Percentiles rank a stretch among this genome's conserved stretches.
These are phyloP conservation scores for Gymnorhina tibicen DNA, from an alignment of 2,113 vertebrate genomes.

Conservation along the genomic window DNA sequence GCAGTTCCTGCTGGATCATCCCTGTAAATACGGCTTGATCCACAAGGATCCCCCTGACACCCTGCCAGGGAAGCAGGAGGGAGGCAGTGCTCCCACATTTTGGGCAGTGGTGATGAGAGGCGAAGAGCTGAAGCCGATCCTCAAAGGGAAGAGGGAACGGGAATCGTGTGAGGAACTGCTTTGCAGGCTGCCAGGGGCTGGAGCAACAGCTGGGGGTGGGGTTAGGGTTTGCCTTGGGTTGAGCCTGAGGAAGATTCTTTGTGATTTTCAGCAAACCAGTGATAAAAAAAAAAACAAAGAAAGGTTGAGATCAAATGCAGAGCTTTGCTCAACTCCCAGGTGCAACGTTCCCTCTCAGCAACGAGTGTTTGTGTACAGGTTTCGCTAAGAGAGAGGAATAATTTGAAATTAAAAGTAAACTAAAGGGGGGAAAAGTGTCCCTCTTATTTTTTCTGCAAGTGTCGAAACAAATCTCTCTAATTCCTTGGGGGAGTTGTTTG, in stretches of 20 bases:
- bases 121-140: accelerated
- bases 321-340: background rate
- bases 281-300: background rate
- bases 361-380: background rate
- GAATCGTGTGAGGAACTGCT: background rate
- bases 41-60: background rate
- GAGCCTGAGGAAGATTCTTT: background rate
- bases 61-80: background rate
- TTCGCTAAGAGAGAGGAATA: background rate
- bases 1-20: background rate
- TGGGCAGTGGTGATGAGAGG: background rate
- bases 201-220: background rate
- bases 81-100: accelerated
- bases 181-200: background rate
- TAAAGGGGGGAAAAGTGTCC: background rate
- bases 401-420: slow-evolving; percentile 48
- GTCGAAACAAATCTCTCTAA: background rate
- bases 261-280: background rate
- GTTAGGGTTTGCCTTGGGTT: background rate
- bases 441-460: background rate
- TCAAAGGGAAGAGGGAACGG: background rate
- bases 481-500: background rate
- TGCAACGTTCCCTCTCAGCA: slow-evolving; percentile 29
- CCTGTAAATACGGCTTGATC: background rate
- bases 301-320: slow-evolving; percentile 13